Evolutionary conservation across 2,113 vertebrate species (phyloP).

Genomic region (Circaetus cinerascens): DNA sequence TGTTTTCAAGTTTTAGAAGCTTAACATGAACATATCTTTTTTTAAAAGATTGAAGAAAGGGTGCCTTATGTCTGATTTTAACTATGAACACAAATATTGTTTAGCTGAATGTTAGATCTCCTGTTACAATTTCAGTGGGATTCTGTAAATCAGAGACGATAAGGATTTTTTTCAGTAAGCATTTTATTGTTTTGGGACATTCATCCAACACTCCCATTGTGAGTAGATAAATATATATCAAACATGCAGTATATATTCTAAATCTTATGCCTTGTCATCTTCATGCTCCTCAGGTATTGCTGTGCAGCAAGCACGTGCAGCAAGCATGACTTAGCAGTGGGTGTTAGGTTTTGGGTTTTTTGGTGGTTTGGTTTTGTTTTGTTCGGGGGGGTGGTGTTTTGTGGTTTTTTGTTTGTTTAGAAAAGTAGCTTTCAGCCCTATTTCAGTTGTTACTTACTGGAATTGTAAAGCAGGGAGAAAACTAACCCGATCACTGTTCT

Average conservation of each 20-base stretch:
- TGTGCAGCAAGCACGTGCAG: neutral
- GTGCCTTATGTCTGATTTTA: neutral
- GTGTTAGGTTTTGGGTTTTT: neutral
- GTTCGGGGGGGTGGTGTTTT: accelerated
- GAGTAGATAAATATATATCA: too few species aligned
- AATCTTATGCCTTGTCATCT: neutral
- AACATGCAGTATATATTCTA: neutral
- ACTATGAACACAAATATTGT: neutral
- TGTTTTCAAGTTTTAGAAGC: neutral
- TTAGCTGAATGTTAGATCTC: neutral
- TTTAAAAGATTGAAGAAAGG: neutral
- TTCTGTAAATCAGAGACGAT: neutral
- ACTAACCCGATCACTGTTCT: neutral
- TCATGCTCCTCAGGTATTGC: neutral
- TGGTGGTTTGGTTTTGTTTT: neutral
- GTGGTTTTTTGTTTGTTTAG: neutral
- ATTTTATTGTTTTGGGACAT: neutral
- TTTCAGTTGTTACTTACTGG: neutral
- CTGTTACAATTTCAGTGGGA: neutral
- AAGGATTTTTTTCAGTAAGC: neutral
- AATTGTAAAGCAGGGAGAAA: neutral
- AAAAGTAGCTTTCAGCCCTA: neutral
- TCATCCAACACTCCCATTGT: neutral
- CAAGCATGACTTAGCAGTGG: neutral
- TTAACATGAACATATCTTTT: neutral